Conservation (phyloP, 2,888 invertebrate genomes). For the Zele albiditarsus region DNA sequence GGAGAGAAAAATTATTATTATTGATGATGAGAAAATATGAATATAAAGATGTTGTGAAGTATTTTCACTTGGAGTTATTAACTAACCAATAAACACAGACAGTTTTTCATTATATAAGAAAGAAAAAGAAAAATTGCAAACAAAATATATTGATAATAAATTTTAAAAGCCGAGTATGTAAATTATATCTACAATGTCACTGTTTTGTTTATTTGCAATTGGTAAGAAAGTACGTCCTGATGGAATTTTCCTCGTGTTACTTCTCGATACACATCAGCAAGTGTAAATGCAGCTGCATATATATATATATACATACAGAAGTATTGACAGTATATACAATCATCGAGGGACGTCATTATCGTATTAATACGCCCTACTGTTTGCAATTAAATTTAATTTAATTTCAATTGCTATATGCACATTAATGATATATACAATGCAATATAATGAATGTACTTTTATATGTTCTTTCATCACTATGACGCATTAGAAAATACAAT, state of each 20-base stretch:
- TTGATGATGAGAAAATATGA: not conserved
- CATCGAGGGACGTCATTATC: conserved; percentile 7
- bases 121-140: not conserved
- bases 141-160: not conserved
- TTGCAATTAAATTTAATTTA: not conserved
- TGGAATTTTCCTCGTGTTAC: not conserved
- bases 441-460: not conserved
- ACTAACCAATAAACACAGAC: not conserved
- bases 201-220: not conserved
- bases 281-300: not conserved
- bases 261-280: not conserved
- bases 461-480: not conserved
- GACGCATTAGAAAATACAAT: not conserved
- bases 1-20: not conserved
- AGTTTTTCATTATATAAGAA: not conserved
- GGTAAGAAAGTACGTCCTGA: not conserved
- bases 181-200: not conserved
- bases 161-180: not conserved
- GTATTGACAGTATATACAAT: not conserved
- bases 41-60: not conserved
- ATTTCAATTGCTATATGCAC: not conserved
- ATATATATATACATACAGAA: too few species aligned
- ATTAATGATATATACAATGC: not conserved
- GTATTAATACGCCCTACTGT: not conserved
- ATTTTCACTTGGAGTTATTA: not conserved